Percentiles rank a stretch among this genome's conserved stretches.
Evolutionary conservation across 2,888 invertebrate genomes (phyloP).

Genomic region (Latheticus oryzae): DNA sequence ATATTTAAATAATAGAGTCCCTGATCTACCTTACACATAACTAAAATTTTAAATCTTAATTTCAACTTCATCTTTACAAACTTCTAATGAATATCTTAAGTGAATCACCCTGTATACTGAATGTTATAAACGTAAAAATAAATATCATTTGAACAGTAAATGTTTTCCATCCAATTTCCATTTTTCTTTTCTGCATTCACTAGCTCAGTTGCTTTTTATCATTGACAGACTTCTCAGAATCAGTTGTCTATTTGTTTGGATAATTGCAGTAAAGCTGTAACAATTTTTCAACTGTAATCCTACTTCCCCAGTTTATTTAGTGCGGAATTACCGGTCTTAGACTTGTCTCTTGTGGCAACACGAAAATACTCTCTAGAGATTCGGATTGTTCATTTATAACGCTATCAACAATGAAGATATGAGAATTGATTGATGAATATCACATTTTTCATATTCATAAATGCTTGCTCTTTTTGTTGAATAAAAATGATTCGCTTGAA

Average conservation of each 20-base stretch:
- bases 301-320: conserved; percentile 58
- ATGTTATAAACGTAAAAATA: too few relatives aligned
- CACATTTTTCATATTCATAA: too few relatives aligned
- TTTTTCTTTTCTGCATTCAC: conserved; percentile 37
- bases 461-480: too few relatives aligned
- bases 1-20: too few relatives aligned
- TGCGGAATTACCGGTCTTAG: conserved; percentile 55
- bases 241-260: conserved; percentile 33
- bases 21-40: too few relatives aligned
- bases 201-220: conserved; percentile 6
- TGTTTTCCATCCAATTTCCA: conserved; percentile 41
- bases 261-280: conserved; percentile 46
- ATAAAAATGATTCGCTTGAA: too few relatives aligned
- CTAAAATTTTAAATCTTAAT: too few relatives aligned
- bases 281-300: conserved; percentile 60
- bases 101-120: too few relatives aligned
- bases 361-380: conserved; percentile 44
- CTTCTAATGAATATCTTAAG: too few relatives aligned
- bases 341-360: conserved; percentile 48
- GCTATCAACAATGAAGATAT: conserved; percentile 39
- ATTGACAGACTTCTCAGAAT: neutral
- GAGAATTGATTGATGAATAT: too few relatives aligned
- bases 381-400: conserved; percentile 47
- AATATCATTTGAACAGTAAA: too few relatives aligned
- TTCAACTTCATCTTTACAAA: too few relatives aligned